These are phyloP conservation scores for Ibidorhyncha struthersii DNA, from an alignment of 2,113 vertebrate genomes.

Conservation along the genomic window DNA sequence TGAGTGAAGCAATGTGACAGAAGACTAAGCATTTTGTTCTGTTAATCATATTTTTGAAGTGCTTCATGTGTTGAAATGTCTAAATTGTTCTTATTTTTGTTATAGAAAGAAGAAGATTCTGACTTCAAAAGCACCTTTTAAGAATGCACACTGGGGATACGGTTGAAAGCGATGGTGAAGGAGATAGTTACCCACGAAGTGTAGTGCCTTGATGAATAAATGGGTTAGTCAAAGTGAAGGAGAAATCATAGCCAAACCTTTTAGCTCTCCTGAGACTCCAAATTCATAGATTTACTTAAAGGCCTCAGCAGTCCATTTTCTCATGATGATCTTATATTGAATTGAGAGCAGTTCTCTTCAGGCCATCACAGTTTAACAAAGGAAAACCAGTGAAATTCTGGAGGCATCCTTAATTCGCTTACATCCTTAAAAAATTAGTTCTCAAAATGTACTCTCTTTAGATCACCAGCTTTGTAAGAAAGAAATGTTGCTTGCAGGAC, in stretches of 20 bases:
- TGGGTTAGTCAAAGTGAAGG: not conserved
- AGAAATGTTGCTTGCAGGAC: not conserved
- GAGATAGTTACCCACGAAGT: not conserved
- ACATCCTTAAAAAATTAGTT: not conserved
- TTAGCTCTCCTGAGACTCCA: not conserved
- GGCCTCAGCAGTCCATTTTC: not conserved
- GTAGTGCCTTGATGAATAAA: not conserved
- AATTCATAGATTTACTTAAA: not conserved
- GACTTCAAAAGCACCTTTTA: not conserved
- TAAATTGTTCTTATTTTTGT: not conserved
- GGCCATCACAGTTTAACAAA: not conserved
- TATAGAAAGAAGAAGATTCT: not conserved
- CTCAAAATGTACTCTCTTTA: not conserved
- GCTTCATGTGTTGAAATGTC: not conserved
- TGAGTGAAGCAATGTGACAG: not conserved
- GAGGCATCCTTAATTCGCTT: not conserved
- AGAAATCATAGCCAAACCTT: not conserved
- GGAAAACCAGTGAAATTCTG: not conserved
- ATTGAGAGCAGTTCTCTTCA: not conserved
- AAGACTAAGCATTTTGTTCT: not conserved
- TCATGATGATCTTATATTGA: not conserved
- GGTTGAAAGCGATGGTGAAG: not conserved
- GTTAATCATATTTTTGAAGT: not conserved
- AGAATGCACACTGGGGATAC: not conserved
- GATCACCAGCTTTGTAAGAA: not conserved